phyloP scores from a whole-genome alignment of 1,140 invertebrate species.

The Hylaeus anthracinus region DNA sequence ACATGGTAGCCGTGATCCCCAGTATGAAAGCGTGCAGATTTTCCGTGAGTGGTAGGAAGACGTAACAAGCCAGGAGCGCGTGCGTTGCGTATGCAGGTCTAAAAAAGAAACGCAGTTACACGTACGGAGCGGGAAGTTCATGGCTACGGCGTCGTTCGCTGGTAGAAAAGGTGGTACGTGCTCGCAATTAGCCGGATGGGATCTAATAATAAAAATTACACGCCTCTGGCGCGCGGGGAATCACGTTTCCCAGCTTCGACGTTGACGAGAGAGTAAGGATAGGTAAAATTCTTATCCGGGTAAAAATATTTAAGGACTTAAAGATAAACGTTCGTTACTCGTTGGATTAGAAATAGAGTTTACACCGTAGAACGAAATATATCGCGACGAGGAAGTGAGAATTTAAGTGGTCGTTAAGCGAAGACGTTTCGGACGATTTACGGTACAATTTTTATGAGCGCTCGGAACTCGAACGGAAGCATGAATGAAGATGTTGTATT shows the following conservation, averaged over 20 bases:
- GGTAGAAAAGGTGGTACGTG: conserved; percentile 1
- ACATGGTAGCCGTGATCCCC: conserved; percentile 84
- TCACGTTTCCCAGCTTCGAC: not conserved
- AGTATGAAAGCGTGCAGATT: conserved; percentile 85
- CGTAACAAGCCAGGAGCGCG: conserved; percentile 87
- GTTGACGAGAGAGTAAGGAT: no score
- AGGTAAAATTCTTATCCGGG: no score
- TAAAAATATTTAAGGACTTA: no score
- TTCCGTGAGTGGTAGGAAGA: conserved; percentile 88
- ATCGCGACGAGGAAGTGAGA: no score
- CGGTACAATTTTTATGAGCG: no score
- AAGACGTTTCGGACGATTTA: no score
- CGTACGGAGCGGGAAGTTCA: not conserved
- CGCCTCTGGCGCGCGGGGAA: not conserved
- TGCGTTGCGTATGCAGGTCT: conserved; percentile 87
- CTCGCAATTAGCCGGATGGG: not conserved
- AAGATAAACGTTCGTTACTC: no score
- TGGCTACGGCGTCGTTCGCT: conserved; percentile 7
- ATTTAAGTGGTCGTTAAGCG: no score
- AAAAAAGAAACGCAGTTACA: conserved; percentile 13
- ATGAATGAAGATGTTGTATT: no score
- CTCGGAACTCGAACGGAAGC: no score
- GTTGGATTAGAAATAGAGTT: no score
- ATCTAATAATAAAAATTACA: not conserved
- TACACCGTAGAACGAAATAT: no score